Percentiles rank a stretch among this genome's conserved stretches.
phyloP scores from a whole-genome alignment of 2,888 invertebrate genomes.

The Elaeidobius kamerunicus region DNA sequence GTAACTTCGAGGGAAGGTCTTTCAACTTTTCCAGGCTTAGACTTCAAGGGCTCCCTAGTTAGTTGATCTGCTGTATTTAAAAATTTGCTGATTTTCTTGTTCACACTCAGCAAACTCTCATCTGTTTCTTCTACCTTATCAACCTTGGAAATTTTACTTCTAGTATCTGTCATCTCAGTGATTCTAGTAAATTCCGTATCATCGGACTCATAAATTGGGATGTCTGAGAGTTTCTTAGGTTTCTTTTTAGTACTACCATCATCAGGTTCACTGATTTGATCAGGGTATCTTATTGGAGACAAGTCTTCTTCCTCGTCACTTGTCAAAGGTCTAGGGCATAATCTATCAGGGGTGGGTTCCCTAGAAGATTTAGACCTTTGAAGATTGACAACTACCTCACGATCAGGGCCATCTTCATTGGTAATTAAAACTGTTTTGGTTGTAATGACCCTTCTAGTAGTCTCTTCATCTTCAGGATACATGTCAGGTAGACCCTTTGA shows the following conservation, averaged over 20 bases:
- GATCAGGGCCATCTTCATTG: conserved; percentile 49
- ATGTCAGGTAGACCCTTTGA: conserved; percentile 38
- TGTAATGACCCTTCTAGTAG: conserved; percentile 50
- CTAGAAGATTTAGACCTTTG: conserved; percentile 72
- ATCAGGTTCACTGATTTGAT: conserved; percentile 72
- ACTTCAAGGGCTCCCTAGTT: conserved; percentile 39
- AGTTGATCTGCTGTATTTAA: conserved; percentile 47
- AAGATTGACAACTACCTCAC: conserved; percentile 65
- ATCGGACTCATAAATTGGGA: conserved; percentile 59
- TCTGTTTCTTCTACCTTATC: conserved; percentile 51
- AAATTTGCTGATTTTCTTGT: conserved; percentile 54
- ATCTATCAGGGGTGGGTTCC: conserved; percentile 70
- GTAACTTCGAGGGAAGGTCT: conserved; percentile 55
- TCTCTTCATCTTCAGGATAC: conserved; percentile 18
- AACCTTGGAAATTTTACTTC: conserved; percentile 42
- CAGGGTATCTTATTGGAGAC: conserved; percentile 64
- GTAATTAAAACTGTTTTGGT: conserved; percentile 55
- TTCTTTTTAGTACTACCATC: conserved; percentile 54
- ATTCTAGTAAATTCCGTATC: conserved; percentile 53
- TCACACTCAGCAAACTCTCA: conserved; percentile 55
- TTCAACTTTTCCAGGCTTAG: conserved; percentile 44
- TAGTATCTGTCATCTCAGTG: conserved; percentile 40
- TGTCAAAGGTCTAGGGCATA: conserved; percentile 64
- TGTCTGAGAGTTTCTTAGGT: conserved; percentile 48
- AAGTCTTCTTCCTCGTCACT: conserved; percentile 53